Conservation (phyloP, 2,113 vertebrate genomes). For the Crocuta crocuta region DNA sequence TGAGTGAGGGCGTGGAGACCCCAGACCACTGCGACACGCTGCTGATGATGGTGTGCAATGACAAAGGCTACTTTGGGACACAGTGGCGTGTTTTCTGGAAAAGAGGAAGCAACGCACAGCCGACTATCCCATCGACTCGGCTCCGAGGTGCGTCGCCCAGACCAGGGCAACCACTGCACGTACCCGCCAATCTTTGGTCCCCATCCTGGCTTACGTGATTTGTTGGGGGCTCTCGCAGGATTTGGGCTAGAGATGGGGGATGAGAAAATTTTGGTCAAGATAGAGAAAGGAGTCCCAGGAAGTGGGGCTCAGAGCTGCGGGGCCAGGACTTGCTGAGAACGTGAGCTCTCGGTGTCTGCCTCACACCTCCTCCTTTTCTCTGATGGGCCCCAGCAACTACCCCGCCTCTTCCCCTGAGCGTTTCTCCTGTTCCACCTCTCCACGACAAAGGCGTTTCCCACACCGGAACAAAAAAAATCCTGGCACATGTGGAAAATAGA, state of each 20-base stretch:
- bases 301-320: neutral
- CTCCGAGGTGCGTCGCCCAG: neutral
- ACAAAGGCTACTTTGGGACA: neutral
- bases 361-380: neutral
- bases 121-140: neutral
- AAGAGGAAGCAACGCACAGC: no score
- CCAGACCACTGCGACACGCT: neutral
- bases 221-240: neutral
- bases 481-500: neutral
- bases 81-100: rapidly evolving
- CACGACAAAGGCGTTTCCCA: neutral
- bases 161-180: neutral
- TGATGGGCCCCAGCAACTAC: no score
- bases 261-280: neutral
- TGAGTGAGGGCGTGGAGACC: neutral
- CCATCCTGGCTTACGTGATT: neutral
- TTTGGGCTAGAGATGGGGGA: neutral
- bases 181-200: neutral
- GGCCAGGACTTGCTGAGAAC: neutral
- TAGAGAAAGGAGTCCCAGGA: neutral
- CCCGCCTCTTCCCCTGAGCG: neutral
- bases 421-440: neutral
- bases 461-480: neutral
- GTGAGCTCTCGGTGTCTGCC: neutral
- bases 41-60: neutral